A percentile compares a stretch with the other conserved stretches of the same genome.
These are phyloP conservation scores for Enteromius trimaculatus DNA, from an alignment of 2,797 vertebrate species.

Conservation along the genomic window DNA sequence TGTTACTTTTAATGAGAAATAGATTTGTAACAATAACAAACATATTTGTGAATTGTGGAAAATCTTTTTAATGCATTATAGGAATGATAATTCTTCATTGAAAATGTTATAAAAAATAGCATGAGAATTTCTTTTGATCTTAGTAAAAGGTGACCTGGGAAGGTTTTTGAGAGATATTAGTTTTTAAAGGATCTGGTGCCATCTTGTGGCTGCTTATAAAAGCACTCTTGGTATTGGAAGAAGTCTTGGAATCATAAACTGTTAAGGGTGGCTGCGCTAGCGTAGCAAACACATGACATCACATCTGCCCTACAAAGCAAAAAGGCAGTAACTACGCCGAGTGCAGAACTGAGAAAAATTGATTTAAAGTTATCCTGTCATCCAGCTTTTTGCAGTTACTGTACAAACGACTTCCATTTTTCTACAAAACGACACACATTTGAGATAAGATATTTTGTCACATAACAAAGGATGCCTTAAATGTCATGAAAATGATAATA, in stretches of 20 bases:
- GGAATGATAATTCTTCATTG: background rate
- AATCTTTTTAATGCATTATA: background rate
- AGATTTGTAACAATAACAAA: background rate
- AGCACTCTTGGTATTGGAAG: background rate
- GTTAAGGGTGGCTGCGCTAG: background rate
- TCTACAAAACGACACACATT: too few relatives aligned
- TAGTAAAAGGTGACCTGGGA: background rate
- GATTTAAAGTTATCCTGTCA: too few relatives aligned
- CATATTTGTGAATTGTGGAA: background rate
- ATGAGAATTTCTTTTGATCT: background rate
- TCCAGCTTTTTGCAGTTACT: too few relatives aligned
- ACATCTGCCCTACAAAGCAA: background rate
- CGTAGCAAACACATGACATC: background rate
- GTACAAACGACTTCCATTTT: too few relatives aligned
- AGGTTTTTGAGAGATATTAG: background rate
- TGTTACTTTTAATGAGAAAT: background rate
- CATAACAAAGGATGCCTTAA: too few relatives aligned
- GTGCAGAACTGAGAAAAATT: too few relatives aligned
- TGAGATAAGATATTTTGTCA: too few relatives aligned
- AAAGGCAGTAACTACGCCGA: too few relatives aligned
- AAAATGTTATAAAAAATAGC: background rate
- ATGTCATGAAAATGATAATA: too few relatives aligned
- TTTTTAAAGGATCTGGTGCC: conserved; percentile 31
- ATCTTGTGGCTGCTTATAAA: conserved; percentile 47
- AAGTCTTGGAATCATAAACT: background rate